These are phyloP conservation scores for Xiphorhynchus erythropygius DNA, from an alignment of 2,797 vertebrate genomes.

Conservation along the genomic window DNA sequence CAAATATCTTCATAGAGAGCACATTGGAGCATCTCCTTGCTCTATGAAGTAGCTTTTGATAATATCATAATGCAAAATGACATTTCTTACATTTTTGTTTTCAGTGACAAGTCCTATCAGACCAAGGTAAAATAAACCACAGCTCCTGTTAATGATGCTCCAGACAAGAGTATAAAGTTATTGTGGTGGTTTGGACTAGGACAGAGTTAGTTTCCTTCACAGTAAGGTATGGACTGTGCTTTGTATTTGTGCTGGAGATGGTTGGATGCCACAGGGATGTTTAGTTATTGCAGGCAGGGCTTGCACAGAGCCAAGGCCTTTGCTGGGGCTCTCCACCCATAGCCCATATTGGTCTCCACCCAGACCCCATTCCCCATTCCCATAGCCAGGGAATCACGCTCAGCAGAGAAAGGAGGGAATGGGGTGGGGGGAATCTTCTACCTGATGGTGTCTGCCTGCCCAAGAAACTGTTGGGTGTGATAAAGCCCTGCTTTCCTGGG, in stretches of 20 bases:
- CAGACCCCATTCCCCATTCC: too few species aligned
- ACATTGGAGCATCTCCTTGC: not conserved
- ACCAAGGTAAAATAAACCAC: not conserved
- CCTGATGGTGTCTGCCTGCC: not conserved
- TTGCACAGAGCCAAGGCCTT: not conserved
- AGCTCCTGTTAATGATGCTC: not conserved
- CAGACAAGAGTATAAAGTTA: not conserved
- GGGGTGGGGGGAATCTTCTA: not conserved
- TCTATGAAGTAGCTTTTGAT: not conserved
- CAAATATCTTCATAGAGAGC: not conserved
- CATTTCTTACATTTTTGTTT: not conserved
- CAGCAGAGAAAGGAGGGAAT: not conserved
- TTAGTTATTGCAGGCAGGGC: not conserved
- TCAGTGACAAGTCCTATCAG: not conserved
- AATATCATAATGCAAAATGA: not conserved
- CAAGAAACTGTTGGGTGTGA: not conserved
- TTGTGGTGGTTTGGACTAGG: not conserved
- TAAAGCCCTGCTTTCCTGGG: not conserved
- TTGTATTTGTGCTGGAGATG: not conserved
- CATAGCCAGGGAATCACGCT: not conserved
- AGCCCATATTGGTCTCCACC: too few species aligned
- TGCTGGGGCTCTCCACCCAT: not conserved
- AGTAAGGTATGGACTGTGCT: not conserved
- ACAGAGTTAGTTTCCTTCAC: not conserved
- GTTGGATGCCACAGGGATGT: not conserved